Conservation (phyloP, 2,888 invertebrate species). For the Drosophila kanekoi region DNA sequence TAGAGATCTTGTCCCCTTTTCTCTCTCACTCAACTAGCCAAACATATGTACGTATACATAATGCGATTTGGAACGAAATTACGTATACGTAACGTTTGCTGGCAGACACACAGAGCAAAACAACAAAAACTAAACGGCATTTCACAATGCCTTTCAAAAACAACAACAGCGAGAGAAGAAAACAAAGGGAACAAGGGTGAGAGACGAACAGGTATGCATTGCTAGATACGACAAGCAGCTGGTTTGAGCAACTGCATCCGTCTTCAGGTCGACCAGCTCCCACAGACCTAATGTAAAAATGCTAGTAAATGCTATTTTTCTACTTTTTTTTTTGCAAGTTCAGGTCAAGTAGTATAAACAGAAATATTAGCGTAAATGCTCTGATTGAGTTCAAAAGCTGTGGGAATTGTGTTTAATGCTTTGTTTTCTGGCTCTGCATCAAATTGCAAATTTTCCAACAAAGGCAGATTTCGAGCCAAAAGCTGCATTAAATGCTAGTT, state of each 20-base stretch:
- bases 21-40: constrained; percentile 8
- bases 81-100: constrained; percentile 68
- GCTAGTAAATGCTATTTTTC: constrained; percentile 36
- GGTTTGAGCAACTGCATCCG: constrained; percentile 7
- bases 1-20: constrained; percentile 1
- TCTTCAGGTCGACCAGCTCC: constrained; percentile 20
- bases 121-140: constrained; percentile 32
- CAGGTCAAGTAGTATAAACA: constrained; percentile 44
- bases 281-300: constrained; percentile 32
- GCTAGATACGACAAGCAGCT: constrained; percentile 18
- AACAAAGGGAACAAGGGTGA: not conserved
- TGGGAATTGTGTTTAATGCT: constrained; percentile 35
- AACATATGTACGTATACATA: constrained; percentile 47
- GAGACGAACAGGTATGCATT: constrained; percentile 21
- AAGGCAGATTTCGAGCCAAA: constrained; percentile 8
- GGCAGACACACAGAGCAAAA: constrained; percentile 20
- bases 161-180: constrained; percentile 11
- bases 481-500: constrained; percentile 7
- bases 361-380: constrained; percentile 68
- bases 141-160: constrained; percentile 34
- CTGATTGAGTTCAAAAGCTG: constrained; percentile 58
- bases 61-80: constrained; percentile 68
- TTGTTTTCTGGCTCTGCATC: constrained; percentile 12
- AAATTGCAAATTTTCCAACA: constrained; percentile 33
- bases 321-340: constrained; percentile 21